phyloP scores from a whole-genome alignment of 2,113 vertebrate genomes.

The Dasyprocta punctata region DNA sequence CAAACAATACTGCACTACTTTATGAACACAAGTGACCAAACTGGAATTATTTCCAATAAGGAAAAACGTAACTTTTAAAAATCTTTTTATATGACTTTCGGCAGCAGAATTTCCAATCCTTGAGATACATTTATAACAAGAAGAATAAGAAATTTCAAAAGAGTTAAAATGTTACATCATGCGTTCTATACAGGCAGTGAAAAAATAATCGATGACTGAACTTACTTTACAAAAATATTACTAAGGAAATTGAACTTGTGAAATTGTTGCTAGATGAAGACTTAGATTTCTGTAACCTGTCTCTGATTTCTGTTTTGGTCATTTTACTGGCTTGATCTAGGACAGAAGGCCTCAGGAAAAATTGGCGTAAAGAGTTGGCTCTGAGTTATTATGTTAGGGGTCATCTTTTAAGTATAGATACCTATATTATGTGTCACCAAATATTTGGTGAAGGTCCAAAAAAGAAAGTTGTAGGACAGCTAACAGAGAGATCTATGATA shows the following conservation, averaged over 20 bases:
- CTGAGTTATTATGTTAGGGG: not conserved
- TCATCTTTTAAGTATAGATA: not conserved
- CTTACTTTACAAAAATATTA: constrained; percentile 31
- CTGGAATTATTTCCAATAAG: constrained; percentile 75
- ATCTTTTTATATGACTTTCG: constrained; percentile 79
- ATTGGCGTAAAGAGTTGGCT: not conserved
- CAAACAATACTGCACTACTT: constrained; percentile 72
- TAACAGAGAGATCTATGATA: not conserved
- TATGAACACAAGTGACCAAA: constrained; percentile 81
- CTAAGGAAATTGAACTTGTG: not conserved
- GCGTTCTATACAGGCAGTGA: constrained; percentile 62
- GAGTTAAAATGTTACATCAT: constrained; percentile 53
- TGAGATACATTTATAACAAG: constrained; percentile 68
- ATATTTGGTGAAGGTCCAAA: not conserved
- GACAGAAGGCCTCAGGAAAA: not conserved
- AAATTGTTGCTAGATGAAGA: constrained; percentile 14
- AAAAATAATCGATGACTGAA: constrained; percentile 39
- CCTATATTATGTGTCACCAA: not conserved
- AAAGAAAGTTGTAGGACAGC: not conserved
- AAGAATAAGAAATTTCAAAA: constrained; percentile 64
- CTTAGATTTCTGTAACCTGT: not conserved
- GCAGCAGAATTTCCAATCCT: constrained; percentile 76
- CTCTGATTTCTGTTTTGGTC: too few relatives aligned
- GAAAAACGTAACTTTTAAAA: constrained; percentile 78
- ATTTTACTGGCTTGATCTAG: not conserved